Base-by-base conservation (phyloP, 2,797 vertebrate genomes). In the Tauraco hartlaubi region DNA sequence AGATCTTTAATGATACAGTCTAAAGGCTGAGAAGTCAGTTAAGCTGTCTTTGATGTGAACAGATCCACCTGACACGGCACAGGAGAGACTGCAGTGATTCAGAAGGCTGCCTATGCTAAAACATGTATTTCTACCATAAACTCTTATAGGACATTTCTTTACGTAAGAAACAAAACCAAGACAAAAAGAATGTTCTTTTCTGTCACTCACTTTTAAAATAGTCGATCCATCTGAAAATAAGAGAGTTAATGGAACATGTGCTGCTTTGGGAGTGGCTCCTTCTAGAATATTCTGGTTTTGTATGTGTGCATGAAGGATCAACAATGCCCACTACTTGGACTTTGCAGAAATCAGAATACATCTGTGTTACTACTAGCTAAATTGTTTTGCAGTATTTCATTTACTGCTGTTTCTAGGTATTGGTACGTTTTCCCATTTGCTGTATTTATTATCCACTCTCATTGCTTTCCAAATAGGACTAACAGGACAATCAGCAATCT, bases 1-100 rank as follows among this genome's bases (percentile, higher is more conserved):
- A 87, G 81, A 35, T 91, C 64, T 85, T 89, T 88, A 88, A 51
- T 69, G 92, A 81, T 81, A 75, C 92, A 90, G 85, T 90, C 76
- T 91, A 88, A 95, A 94, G 69, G 28, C 62, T 83, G 73, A 88
- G 58, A 48, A 43, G 54, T 88, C 81, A 78, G 25, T 71, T 84
- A 72, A 83, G 37, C 35, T 55, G 31, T 63, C 63, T 73, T 74
- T 77, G 66, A 84, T 72, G 55, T 54, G 39, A 93, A 15, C 25
- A 80, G 64, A 58, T 66, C 61, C 35, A 72, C 46, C 56, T 77
- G 51, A 68, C 25, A 10, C 8, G 29, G 61, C 64, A 35, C 4
- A 63, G 87, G 15, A 75, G 15, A 48, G 31, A 72, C 49, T 73
- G 54, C 58, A 85, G 61, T 1, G 11, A 55, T 80, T 54, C 48